Conservation (phyloP, 2,888 invertebrate species). For the Therioaphis trifolii region DNA sequence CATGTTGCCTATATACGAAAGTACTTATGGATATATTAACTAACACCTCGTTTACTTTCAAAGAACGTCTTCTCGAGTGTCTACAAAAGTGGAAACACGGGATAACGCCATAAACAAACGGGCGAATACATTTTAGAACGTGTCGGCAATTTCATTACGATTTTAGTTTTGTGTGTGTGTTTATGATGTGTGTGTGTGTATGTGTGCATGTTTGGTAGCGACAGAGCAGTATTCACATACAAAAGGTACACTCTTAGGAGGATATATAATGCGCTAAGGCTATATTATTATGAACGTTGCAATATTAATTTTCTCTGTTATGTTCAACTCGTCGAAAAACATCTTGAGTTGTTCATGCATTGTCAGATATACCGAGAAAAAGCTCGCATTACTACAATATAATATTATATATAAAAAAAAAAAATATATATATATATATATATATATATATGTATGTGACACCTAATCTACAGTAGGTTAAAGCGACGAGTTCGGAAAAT, state of each 20-base stretch:
- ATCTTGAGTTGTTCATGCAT: neutral
- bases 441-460: too few relatives aligned
- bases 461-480: too few relatives aligned
- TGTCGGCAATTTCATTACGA: conserved; percentile 10
- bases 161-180: neutral
- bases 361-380: neutral
- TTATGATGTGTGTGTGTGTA: neutral
- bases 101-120: conserved; percentile 10
- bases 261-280: neutral
- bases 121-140: neutral
- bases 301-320: neutral
- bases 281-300: neutral
- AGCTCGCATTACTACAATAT: too few relatives aligned
- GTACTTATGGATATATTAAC: conserved; percentile 10
- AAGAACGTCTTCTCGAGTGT: conserved; percentile 13
- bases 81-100: conserved; percentile 10
- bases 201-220: neutral
- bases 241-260: neutral
- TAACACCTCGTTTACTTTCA: conserved; percentile 13
- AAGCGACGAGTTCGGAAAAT: too few relatives aligned
- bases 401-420: too few relatives aligned
- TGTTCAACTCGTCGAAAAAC: neutral
- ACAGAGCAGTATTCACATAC: neutral
- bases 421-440: too few relatives aligned
- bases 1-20: neutral